Evolutionary conservation across 2,888 invertebrate genomes (phyloP).

Genomic region (Escarpia spicata): DNA sequence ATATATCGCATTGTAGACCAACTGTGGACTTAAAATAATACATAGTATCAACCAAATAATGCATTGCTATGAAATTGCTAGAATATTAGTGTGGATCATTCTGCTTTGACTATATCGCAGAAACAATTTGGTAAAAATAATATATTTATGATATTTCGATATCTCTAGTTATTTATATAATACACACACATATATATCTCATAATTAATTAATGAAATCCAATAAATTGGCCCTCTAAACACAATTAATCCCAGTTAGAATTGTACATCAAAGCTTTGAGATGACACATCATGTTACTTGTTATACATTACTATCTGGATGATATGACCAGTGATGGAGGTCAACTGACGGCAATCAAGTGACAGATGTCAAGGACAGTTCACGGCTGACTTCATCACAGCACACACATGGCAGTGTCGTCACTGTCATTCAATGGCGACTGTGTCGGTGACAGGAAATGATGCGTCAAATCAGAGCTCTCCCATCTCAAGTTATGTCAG

Average conservation of each 20-base stretch:
- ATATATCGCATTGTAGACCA: not conserved
- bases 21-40: not conserved
- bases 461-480: not conserved
- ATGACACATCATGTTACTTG: not conserved
- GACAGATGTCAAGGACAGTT: not conserved
- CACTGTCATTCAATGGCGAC: not conserved
- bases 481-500: constrained; percentile 27
- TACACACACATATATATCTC: no score
- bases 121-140: not conserved
- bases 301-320: no score
- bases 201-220: no score
- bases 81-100: no score
- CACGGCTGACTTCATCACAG: not conserved
- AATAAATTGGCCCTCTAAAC: not conserved
- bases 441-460: not conserved
- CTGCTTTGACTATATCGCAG: no score
- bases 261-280: not conserved
- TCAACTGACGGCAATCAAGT: no score
- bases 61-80: not conserved
- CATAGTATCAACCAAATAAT: not conserved
- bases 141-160: no score
- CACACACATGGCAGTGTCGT: not conserved
- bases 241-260: not conserved
- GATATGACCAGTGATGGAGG: no score
- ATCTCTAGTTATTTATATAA: no score